Percentiles rank a stretch among this genome's conserved stretches.
phyloP scores from a whole-genome alignment of 2,113 vertebrate genomes.

The Grammomys surdaster region DNA sequence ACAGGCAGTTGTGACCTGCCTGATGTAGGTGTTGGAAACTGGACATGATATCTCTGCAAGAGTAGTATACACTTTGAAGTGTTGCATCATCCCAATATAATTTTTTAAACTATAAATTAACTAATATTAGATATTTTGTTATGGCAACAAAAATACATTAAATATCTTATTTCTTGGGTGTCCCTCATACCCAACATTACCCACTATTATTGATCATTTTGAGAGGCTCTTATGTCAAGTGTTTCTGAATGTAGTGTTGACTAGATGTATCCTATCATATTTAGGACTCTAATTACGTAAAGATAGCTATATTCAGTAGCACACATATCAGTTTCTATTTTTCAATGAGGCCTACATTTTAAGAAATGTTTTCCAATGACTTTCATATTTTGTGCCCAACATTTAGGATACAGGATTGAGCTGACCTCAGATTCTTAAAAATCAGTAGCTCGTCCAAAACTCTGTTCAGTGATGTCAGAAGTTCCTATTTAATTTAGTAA shows the following conservation, averaged over 20 bases:
- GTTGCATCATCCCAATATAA: background rate
- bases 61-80: background rate
- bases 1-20: too few species aligned
- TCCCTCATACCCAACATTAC: background rate
- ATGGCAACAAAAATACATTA: background rate
- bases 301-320: too few species aligned
- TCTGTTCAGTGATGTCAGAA: too few species aligned
- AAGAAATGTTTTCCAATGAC: too few species aligned
- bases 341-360: too few species aligned
- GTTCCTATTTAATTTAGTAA: too few species aligned
- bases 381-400: too few species aligned
- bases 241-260: background rate
- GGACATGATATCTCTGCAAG: background rate
- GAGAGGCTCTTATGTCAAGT: background rate
- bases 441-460: too few species aligned
- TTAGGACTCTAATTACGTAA: background rate
- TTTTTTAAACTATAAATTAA: background rate
- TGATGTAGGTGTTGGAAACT: too few species aligned
- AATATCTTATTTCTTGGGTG: background rate
- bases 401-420: too few species aligned
- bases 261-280: background rate
- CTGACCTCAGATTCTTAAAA: too few species aligned
- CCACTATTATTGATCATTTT: background rate
- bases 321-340: too few species aligned
- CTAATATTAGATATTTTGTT: background rate